These are phyloP conservation scores for Archips xylosteana DNA, from an alignment of 2,888 invertebrate species.

Conservation along the genomic window DNA sequence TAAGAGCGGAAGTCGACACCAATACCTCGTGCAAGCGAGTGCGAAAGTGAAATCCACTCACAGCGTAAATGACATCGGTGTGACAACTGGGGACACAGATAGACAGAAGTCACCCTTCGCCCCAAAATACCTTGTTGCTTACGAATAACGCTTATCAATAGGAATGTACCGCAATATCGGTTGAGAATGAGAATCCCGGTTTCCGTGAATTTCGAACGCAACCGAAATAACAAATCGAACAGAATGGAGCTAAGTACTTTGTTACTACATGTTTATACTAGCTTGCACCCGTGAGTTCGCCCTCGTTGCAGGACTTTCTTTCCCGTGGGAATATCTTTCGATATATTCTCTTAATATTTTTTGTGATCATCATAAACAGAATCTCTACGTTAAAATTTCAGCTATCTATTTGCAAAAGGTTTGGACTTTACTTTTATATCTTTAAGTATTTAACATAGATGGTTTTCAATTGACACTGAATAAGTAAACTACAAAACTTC, in stretches of 20 bases:
- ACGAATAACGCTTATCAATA: not conserved
- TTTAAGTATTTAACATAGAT: not conserved
- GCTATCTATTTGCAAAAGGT: too few relatives aligned
- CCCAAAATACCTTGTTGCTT: conserved; percentile 25
- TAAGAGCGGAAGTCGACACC: not conserved
- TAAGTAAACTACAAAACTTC: conserved; percentile 6
- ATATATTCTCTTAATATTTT: too few relatives aligned
- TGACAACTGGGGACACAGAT: conserved; percentile 27
- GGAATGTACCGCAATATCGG: conserved; percentile 2
- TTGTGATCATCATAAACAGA: too few relatives aligned
- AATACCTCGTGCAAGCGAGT: conserved; percentile 10
- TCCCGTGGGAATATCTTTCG: too few relatives aligned
- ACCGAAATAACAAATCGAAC: not conserved
- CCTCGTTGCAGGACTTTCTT: too few relatives aligned
- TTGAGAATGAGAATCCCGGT: not conserved
- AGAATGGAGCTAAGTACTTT: not conserved
- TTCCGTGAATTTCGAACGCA: not conserved
- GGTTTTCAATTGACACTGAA: not conserved
- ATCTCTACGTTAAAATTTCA: too few relatives aligned
- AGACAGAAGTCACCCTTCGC: conserved; percentile 27
- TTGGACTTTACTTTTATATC: too few relatives aligned
- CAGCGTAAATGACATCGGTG: conserved; percentile 36
- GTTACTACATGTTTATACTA: too few relatives aligned
- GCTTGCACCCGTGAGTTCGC: too few relatives aligned
- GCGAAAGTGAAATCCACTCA: conserved; percentile 10